Base-by-base conservation (phyloP, 1,140 invertebrate species). In the Tetramorium alpestre region DNA sequence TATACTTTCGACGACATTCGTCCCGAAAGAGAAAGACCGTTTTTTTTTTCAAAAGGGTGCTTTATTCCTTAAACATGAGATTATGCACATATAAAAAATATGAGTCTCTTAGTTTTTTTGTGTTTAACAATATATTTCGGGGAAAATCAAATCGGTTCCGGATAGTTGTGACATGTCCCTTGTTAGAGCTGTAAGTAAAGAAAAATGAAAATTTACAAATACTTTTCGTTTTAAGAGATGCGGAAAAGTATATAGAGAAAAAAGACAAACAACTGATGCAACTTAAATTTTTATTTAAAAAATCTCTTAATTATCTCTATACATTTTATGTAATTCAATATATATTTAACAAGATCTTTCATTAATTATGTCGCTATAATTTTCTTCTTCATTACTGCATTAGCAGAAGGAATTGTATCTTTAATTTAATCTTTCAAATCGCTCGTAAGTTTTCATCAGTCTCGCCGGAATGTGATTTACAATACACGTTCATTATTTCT, bases 361-460 rank as follows among this genome's bases (percentile, higher is more conserved):
- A 13, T 67, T 67, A 67, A 38, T 56, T 38, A 33, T n/a, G 2
- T 41, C 6, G 11, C 33, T 11, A 38, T 54, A 72, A 13, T 54
- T 72, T 33, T 38, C 44, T 6, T 47, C 41, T 44, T 44, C 18
- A 8, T 73, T 13, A 73, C 51, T 41, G 51, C 0, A 0, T 56
- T 18, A 54, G 18, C 38, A 8, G 10, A 47, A 65, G 33, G 5
- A 65, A n/a, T 3, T 38, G 62, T 64, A 16, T 67, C 64, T 22
- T 65, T 44, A 67, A 67, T 67, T 44, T 8, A 44, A 44, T 41
- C 13, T 62, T 18, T 41, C 64, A 65, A n/a, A 41, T 65, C 18
- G 60, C 11, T 62, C 13, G 33, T 67, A 22, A 67, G n/a, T 67
- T 67, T 67, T 67, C 64, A 67, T 67, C 33, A 22, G n/a, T 67